Base-by-base conservation (phyloP, 2,113 vertebrate genomes). In the Callionymus lyra region DNA sequence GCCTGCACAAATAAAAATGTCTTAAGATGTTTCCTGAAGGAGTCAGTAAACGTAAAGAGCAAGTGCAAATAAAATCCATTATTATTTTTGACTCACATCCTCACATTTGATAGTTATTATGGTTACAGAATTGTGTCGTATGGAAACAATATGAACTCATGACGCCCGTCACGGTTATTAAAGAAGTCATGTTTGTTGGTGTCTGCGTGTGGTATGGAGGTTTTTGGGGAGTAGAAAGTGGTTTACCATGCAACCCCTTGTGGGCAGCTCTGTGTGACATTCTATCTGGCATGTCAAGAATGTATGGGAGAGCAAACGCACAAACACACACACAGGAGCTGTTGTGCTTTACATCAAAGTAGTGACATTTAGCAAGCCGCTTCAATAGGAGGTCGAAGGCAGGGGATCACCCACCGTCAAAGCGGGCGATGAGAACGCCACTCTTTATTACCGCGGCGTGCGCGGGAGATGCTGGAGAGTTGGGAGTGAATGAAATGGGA, bases 281-380 rank as follows among this genome's bases (percentile, higher is more conserved):
- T 50, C 44, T 36, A 36, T 56, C 38, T 40, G 48, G 53, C 44
- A 76, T 66, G 56, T 46, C 21, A 62, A 53, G 64, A 73, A 72
- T 70, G 65, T 44, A 35, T 27, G 34, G 48, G 18, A 41, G 17
- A 4, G 15, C 41, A 15, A 33, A 43, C 47, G 14, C 34, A 12
- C 42, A 31, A 17, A 45, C 40, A 47, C 53, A 47, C 34, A 62
- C 64, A 62, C 44, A 31, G 16, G 11, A 41, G 44, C 45, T 54
- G 54, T 55, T 67, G 54, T 76, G 68, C 44, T 49, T 53, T 34
- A 70, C 74, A 79, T 82, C 81, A 86, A 85, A 85, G 76, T 58
- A 49, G 38, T 56, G 68, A 70, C 74, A 70, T 72, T 72, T 80
- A 53, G 58, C 76, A 63, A 53, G 56, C 41, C 12, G 38, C 50